Base-by-base conservation (phyloP, 2,888 invertebrate genomes). In the Spodoptera picta region DNA sequence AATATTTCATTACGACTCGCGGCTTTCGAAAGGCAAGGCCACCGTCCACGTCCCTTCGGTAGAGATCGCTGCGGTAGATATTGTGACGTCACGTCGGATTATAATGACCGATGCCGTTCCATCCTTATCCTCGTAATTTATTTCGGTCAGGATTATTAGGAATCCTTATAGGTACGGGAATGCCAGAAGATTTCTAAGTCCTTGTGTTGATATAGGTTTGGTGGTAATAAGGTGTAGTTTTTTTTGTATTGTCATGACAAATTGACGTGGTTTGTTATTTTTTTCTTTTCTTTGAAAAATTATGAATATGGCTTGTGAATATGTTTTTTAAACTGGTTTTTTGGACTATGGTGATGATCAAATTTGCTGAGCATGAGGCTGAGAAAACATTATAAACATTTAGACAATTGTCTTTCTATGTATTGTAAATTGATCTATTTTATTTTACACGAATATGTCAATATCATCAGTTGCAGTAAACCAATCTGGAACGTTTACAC, bases 61-160 rank as follows among this genome's bases (percentile, higher is more conserved):
- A 50, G 64, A 63, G 68, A 70, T 76, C 73, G 66, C 70, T 51
- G 50, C 46, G 60, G 60, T 65, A 60, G 79, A 75, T 78, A 77
- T 58, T 73, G 50, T 60, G 70, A 77, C 78, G 66, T 72, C 64
- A 70, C 65, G 27, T 31, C 57, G 75, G 79, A 69, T 79, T 77
- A 79, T 77, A 79, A 79, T 79, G 80, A 79, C 74, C 77, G 77
- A 77, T 77, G 52, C 61, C 45, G n/a, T 48, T 47, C 54, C 59
- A 59, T 68, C 64, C 49, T 70, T 75, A 75, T 79, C 66, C 65
- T 24, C 19, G 61, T 70, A 77, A 79, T 79, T 65, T 79, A 79
- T 79, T 75, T 77, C 59, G 60, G 51, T 24, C 56, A 50, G 70
- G 65, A 64, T 75, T 79, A 76, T 69, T 69, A 73, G 58, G 65